These are phyloP conservation scores for Steinernema khuongi DNA, from an alignment of 1,140 invertebrate genomes.

Conservation along the genomic window DNA sequence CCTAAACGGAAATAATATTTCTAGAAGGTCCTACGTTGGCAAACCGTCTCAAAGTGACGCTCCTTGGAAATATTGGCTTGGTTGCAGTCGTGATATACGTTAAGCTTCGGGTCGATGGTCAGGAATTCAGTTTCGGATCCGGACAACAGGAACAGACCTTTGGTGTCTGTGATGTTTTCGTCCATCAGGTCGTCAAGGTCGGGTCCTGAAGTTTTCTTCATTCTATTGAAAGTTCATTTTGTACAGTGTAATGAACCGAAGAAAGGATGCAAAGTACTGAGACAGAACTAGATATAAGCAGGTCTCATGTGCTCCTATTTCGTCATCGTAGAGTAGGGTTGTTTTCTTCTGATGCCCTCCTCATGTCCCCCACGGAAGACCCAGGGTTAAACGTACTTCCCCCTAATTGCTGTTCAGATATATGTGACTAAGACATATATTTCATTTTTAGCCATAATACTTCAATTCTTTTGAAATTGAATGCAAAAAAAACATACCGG, in stretches of 20 bases:
- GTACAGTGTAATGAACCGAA: background rate
- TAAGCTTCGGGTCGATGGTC: conserved; percentile 52
- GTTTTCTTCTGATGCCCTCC: no score
- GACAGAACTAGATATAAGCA: background rate
- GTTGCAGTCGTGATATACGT: conserved; percentile 53
- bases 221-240: background rate
- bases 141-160: conserved; percentile 44
- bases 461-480: background rate
- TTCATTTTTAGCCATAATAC: background rate
- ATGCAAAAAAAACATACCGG: conserved; percentile 15
- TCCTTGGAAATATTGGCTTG: background rate
- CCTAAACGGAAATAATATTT: background rate
- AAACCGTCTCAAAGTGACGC: conserved; percentile 5
- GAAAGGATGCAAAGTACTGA: background rate
- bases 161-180: conserved; percentile 45
- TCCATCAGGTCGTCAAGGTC: conserved; percentile 53
- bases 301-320: no score
- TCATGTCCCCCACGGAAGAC: no score
- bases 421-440: no score
- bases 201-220: background rate
- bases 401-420: no score
- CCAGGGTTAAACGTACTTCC: no score
- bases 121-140: conserved; percentile 51
- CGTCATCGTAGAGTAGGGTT: no score
- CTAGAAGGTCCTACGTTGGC: background rate